Evolutionary conservation across 2,888 invertebrate genomes (phyloP), one percentile per base, ranked within the genome.

Genomic region (Halictus ligatus): DNA sequence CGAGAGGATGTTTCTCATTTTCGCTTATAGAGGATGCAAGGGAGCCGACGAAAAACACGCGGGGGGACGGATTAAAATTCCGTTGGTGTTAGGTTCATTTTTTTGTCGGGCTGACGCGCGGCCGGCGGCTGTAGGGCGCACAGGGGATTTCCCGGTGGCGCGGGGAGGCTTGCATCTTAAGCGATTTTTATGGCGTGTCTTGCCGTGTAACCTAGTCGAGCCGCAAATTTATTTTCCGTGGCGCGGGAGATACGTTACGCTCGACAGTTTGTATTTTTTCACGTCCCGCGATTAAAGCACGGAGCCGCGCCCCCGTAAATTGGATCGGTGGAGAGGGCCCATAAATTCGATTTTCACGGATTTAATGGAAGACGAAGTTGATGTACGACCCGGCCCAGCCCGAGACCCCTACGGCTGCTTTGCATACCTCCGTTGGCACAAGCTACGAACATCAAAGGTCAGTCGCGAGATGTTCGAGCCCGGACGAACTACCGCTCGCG

Each of bases 31-130:
- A 4, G n/a, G 15, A 29, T 15, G 64, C 64, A 12, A 13, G 25
- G 13, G 60, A 12, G 25, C 60, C 64, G 64, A 64, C 29, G 64
- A 64, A 64, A 64, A 29, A 29, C 29, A 2, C 6, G 29, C 1
- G 64, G 29, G 29, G 29, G 64, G 29, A 29, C 79, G 91, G 91
- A 93, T 94, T 94, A 94, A 92, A 92, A 94, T 94, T 94, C 94
- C 88, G 87, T 82, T 77, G 85, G 88, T 87, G 92, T 89, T 90
- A 84, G 90, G 87, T 92, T 91, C 92, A 91, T 93, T 91, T 92
- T 92, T 91, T 92, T 91, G n/a, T 60, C 21, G 71, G 50, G 50
- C 1, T 15, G 50, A 18, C 0, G 60, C 54, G 54, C 77, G 84
- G 18, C 18, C 29, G 64, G 18, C 35, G 72, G 64, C 78, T 75